Evolutionary conservation across 2,888 invertebrate species (phyloP).

Genomic region (Pseudococcus viburni): DNA sequence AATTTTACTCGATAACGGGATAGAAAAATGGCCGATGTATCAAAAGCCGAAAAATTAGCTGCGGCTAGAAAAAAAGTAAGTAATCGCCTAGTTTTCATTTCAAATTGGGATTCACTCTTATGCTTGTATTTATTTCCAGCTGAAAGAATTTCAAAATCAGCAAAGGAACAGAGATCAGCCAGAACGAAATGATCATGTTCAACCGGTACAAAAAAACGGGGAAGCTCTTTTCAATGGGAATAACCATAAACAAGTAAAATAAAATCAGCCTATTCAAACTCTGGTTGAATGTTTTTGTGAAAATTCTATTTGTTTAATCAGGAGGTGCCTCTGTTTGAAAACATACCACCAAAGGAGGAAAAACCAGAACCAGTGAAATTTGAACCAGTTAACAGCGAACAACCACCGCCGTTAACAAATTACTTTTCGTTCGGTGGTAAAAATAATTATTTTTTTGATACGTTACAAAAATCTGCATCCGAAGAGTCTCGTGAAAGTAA

Average conservation of each 20-base stretch:
- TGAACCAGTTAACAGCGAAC: neutral
- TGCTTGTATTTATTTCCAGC: neutral
- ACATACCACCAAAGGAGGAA: neutral
- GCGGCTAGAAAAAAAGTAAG: slow-evolving; percentile 60
- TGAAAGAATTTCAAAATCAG: slow-evolving; percentile 64
- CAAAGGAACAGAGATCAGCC: slow-evolving; percentile 50
- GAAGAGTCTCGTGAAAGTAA: slow-evolving; percentile 47
- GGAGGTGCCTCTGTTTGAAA: neutral
- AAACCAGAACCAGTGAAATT: neutral
- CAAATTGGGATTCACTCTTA: neutral
- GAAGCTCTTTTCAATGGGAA: slow-evolving; percentile 1
- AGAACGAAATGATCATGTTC: neutral
- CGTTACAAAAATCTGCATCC: slow-evolving; percentile 34
- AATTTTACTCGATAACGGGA: neutral
- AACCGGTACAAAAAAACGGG: neutral
- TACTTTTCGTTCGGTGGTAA: slow-evolving; percentile 15
- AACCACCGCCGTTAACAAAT: neutral
- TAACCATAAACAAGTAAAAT: slow-evolving; percentile 39
- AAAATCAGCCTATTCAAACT: neutral
- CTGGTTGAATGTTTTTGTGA: neutral
- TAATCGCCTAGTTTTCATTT: neutral
- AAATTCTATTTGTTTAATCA: neutral
- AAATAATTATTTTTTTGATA: slow-evolving; percentile 46
- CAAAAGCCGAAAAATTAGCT: slow-evolving; percentile 62
- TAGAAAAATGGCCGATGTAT: slow-evolving; percentile 32